These are phyloP conservation scores for Haemorhous mexicanus DNA, from an alignment of 2,113 vertebrate species.

Conservation along the genomic window DNA sequence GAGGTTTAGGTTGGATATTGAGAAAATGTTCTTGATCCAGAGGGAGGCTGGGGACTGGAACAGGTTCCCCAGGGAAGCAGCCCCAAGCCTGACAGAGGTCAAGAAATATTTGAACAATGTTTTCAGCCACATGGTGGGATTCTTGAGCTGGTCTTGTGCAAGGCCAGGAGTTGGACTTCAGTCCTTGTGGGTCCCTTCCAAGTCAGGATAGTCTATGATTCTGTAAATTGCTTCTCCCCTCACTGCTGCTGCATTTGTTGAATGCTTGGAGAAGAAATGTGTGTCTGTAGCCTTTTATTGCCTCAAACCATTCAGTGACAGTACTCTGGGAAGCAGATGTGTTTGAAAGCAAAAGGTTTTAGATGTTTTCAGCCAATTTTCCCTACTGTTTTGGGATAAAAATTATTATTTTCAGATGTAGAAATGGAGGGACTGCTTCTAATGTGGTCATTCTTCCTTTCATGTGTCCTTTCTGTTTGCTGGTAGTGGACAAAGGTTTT, in stretches of 20 bases:
- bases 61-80: background rate
- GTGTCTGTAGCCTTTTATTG: background rate
- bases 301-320: background rate
- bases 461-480: background rate
- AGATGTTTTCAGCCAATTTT: background rate
- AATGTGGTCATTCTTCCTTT: background rate
- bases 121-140: background rate
- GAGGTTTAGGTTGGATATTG: background rate
- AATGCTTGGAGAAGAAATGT: background rate
- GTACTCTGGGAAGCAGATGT: background rate
- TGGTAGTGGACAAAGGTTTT: background rate
- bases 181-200: background rate
- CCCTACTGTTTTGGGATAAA: background rate
- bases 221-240: background rate
- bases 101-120: background rate
- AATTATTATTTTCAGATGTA: background rate
- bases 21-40: background rate
- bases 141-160: background rate
- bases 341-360: background rate
- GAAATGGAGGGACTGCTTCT: background rate
- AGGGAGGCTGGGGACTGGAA: background rate
- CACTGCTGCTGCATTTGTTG: background rate
- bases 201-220: background rate
- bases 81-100: background rate
- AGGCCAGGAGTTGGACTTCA: background rate